Base-by-base conservation (phyloP, 2,797 vertebrate species). In the Hafferia zeledoni region DNA sequence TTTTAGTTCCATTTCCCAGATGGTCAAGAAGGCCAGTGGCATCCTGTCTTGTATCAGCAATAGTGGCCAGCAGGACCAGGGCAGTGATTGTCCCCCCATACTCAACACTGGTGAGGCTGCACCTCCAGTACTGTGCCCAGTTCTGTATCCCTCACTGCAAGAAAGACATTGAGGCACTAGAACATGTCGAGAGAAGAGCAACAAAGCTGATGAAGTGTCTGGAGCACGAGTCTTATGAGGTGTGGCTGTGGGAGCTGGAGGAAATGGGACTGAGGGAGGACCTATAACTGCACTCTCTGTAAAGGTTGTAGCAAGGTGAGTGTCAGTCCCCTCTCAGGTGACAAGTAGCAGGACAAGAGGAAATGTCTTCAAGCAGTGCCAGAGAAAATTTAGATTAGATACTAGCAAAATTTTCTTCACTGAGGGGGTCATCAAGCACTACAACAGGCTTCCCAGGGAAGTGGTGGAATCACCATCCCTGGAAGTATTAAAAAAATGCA, bases 271-370 rank as follows among this genome's bases (percentile, higher is more conserved):
- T 53, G 30, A 31, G 30, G 30, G 17, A 31, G 30, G 30, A 53
- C 30, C 30, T 53, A 53, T 31, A 53, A 31, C 52, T 53, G 19
- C 12, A 5, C 25, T 39, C 52, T 39, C 24, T 22, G 6, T 19
- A 57, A n/a, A 2, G 4, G 15, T 1, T 33, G 12, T 16, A 53
- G 30, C 0, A 0, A 70, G 30, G 30, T 0, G 0, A 53, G 25
- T 24, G 27, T n/a, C 13, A 2, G 35, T 43, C 41, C 37, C 17
- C 37, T 44, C 44, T 39, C n/a, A 12, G 18, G 18, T 20, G 55
- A 35, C 31, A 69, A 43, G 55, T 13, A 35, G 27, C 10, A 68
- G 35, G 43, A 64, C 23, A 35, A 68, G 18, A 37, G 15, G 23
- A 75, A 82, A 61, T 17, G 6, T 27, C 22, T 75, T 75, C 13